A percentile compares a stretch with the other conserved stretches of the same genome.
Conservation (phyloP, 1,140 invertebrate genomes). For the Leguminivora glycinivorella region DNA sequence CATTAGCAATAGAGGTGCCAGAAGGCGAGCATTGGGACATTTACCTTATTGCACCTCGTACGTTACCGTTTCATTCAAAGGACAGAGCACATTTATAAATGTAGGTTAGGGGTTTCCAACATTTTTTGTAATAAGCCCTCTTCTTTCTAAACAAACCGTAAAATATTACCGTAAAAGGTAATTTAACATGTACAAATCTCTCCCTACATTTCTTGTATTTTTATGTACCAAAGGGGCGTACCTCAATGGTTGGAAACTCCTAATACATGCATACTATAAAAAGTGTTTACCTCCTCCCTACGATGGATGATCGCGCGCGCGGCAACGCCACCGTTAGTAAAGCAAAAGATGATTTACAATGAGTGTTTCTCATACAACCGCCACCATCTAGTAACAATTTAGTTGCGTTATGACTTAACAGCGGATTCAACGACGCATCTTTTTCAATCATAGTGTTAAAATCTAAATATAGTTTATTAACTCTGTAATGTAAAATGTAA, state of each 20-base stretch:
- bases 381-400: slow-evolving; percentile 77
- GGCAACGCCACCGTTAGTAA: slow-evolving; percentile 74
- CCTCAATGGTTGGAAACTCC: neutral
- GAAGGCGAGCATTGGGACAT: too few relatives aligned
- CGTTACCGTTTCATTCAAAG: neutral
- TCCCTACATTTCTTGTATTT: too few relatives aligned
- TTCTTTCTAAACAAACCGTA: too few relatives aligned
- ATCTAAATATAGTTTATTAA: too few relatives aligned
- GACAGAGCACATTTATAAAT: neutral
- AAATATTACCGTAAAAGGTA: too few relatives aligned
- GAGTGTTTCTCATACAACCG: slow-evolving; percentile 78
- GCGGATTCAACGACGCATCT: neutral
- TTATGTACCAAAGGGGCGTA: too few relatives aligned
- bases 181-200: too few relatives aligned
- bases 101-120: neutral
- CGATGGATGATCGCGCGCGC: slow-evolving; percentile 57
- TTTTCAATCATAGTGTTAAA: neutral
- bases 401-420: slow-evolving; percentile 28
- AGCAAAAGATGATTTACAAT: slow-evolving; percentile 77
- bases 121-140: neutral
- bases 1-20: too few relatives aligned
- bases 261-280: slow-evolving; percentile 39
- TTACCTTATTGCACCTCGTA: too few relatives aligned
- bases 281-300: slow-evolving; percentile 70
- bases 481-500: too few relatives aligned